Evolutionary conservation across 2,888 invertebrate species (phyloP), one percentile per base, ranked within the genome.

Genomic region (Ellobium chinense): DNA sequence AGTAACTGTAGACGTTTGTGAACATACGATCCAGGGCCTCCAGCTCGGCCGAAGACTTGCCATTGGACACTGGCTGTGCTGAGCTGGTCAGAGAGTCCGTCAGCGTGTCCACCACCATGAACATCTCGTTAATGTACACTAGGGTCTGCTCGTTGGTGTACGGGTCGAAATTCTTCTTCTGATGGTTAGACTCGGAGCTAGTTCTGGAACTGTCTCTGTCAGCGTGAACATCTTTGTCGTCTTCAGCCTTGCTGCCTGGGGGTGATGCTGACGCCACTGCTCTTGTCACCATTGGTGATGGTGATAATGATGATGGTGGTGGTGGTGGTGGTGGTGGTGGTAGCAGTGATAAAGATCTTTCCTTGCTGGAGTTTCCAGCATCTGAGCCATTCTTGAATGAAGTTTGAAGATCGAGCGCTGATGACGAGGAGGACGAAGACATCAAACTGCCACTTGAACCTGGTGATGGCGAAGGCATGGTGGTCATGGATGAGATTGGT

Each of bases 51-150:
- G 78, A 70, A 46, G 37, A 37, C 31, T n/a, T 78, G n/a, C 39
- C 60, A n/a, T 1, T 31, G n/a, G 12, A 21, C 27, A 9, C 29
- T 37, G 36, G 54, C 46, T 24, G 56, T 27, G 31, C 14, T 14
- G 69, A 39, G 29, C 18, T 70, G 39, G 27, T 58, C 37, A 65
- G 37, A n/a, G 37, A 21, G 46, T 37, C 69, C n/a, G 36, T 58
- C 5, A 58, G 27, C n/a, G 72, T 58, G 36, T 72, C 72, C 14
- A 58, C 72, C 3, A 58, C 58, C 72, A 58, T 21, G 58, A 72
- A 72, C 72, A 72, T 72, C 36, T 72, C 72, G 58, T 72, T 72
- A 14, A 56, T 72, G 72, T 58, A 72, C 72, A 72, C 21, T 7
- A 72, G 24, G 4, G 31, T 31, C 58, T 56, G 72, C 36, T 72